Conservation (phyloP, 1,140 invertebrate species). For the Orchesella cincta region DNA sequence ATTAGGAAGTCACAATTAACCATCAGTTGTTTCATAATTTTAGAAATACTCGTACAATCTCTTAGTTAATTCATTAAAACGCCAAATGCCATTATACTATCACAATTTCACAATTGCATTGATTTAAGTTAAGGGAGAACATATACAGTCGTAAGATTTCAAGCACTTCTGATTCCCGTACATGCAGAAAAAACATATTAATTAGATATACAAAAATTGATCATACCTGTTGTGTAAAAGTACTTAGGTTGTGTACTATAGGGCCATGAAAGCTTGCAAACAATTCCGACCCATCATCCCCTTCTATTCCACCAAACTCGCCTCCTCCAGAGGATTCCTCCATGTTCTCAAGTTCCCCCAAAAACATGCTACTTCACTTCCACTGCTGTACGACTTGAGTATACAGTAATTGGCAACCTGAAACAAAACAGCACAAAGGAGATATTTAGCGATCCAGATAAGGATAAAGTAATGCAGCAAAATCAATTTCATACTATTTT, state of each 20-base stretch:
- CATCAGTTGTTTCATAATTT: too few relatives aligned
- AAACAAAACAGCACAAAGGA: too few relatives aligned
- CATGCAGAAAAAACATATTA: too few relatives aligned
- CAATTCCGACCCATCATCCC: neutral
- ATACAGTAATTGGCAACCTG: too few relatives aligned
- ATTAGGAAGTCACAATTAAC: too few relatives aligned
- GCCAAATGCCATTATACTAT: neutral
- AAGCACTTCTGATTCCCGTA: too few relatives aligned
- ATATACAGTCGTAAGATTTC: too few relatives aligned
- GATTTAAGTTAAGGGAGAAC: neutral
- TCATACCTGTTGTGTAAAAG: constrained; percentile 9
- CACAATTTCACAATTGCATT: neutral
- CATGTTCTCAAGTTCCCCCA: constrained; percentile 21
- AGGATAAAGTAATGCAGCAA: too few relatives aligned
- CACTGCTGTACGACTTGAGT: neutral
- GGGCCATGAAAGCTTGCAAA: neutral
- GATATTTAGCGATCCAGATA: too few relatives aligned
- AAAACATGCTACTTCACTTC: neutral
- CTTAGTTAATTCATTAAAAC: neutral
- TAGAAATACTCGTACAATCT: too few relatives aligned
- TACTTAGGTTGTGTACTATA: neutral
- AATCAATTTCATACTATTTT: too few relatives aligned
- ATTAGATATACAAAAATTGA: neutral
- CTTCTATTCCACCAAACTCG: neutral
- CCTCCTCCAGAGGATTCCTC: constrained; percentile 4